These are phyloP conservation scores for Copsychus sechellarum DNA, from an alignment of 2,113 vertebrate genomes.

Conservation along the genomic window DNA sequence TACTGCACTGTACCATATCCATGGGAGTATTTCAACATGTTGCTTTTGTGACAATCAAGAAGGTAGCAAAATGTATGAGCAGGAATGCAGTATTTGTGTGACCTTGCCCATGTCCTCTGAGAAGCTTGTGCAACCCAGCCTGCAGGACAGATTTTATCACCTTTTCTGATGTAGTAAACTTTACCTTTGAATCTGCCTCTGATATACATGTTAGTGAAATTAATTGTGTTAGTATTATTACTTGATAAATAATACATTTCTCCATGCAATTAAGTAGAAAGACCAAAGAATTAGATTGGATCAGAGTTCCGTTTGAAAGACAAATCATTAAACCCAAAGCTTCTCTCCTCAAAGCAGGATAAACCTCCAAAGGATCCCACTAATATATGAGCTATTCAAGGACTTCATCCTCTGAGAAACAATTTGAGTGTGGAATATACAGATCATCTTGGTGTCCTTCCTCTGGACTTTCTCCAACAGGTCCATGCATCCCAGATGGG, in stretches of 20 bases:
- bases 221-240: not conserved
- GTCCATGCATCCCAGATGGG: not conserved
- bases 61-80: not conserved
- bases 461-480: accelerated
- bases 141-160: not conserved
- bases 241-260: not conserved
- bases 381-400: not conserved
- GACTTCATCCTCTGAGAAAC: not conserved
- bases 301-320: not conserved
- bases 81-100: not conserved
- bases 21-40: not conserved
- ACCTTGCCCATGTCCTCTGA: not conserved
- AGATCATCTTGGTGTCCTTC: not conserved
- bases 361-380: not conserved
- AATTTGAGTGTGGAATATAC: not conserved
- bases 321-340: not conserved
- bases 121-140: not conserved
- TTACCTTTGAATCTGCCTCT: not conserved
- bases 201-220: not conserved
- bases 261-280: not conserved
- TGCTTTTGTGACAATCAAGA: accelerated
- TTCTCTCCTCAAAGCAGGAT: not conserved
- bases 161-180: not conserved
- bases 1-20: not conserved
- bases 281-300: not conserved